These are phyloP conservation scores for Pocillopora verrucosa DNA, from an alignment of 64 coral and sea anemone genomes.

Conservation along the genomic window DNA sequence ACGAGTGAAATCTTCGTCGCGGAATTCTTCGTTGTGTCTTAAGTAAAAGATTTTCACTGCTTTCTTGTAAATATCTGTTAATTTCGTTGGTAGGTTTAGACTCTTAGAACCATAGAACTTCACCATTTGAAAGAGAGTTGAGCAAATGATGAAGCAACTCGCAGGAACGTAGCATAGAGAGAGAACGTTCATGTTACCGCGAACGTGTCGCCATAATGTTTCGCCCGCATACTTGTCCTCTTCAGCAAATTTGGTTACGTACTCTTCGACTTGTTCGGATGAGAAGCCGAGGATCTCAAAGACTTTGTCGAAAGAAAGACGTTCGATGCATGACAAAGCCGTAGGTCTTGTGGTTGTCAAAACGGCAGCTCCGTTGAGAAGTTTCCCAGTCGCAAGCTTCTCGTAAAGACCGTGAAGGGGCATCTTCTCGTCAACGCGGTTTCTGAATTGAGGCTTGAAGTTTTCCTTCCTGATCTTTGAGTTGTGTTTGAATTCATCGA, in stretches of 20 bases:
- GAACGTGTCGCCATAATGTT: conserved; percentile 3
- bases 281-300: conserved; percentile 74
- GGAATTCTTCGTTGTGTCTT: background rate
- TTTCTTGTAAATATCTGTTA: conserved; percentile 45
- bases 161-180: conserved; percentile 69
- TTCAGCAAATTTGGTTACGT: conserved; percentile 47
- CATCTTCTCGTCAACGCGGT: background rate
- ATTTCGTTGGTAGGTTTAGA: conserved; percentile 15
- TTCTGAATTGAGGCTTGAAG: too few relatives aligned
- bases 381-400: conserved; percentile 4
- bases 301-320: conserved; percentile 25
- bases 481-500: conserved; percentile 44
- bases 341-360: conserved; percentile 53
- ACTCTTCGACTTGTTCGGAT: conserved; percentile 45
- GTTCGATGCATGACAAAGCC: conserved; percentile 19
- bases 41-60: background rate
- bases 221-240: background rate
- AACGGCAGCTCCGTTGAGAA: conserved; percentile 39
- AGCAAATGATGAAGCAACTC: conserved; percentile 66
- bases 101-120: background rate
- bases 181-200: conserved; percentile 26
- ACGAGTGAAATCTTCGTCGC: background rate
- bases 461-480: background rate
- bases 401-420: conserved; percentile 5
- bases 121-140: background rate